phyloP scores from a whole-genome alignment of 2,888 invertebrate genomes.

The Dilophus febrilis region DNA sequence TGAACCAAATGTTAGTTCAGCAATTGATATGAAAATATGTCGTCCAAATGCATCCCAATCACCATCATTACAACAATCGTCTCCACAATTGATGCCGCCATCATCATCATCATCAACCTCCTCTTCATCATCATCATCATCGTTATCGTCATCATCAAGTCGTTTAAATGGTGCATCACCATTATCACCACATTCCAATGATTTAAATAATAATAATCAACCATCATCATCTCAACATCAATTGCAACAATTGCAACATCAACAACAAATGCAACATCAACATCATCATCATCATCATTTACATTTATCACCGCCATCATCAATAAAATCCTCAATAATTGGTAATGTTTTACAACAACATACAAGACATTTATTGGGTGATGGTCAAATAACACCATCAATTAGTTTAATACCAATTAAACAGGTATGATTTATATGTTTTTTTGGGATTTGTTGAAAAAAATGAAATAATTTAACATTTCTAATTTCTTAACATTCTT shows the following conservation, averaged over 20 bases:
- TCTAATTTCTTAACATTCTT: too few species aligned
- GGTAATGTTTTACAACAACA: constrained; percentile 12
- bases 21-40: constrained; percentile 12
- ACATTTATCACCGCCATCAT: constrained; percentile 8
- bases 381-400: constrained; percentile 55
- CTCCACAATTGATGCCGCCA: too few species aligned
- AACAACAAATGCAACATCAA: constrained; percentile 26
- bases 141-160: too few species aligned
- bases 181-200: constrained; percentile 64
- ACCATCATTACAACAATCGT: too few species aligned
- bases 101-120: too few species aligned
- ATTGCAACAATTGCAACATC: constrained; percentile 29
- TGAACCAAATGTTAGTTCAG: constrained; percentile 10
- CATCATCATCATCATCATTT: constrained; percentile 10
- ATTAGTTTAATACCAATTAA: constrained; percentile 76
- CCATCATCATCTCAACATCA: constrained; percentile 37
- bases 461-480: too few species aligned
- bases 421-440: constrained; percentile 39
- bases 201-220: constrained; percentile 49
- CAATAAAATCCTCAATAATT: constrained; percentile 1
- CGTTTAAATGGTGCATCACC: constrained; percentile 30
- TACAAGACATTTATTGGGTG: constrained; percentile 18
- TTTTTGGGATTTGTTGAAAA: too few species aligned
- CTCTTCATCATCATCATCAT: constrained; percentile 5
- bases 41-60: too few species aligned